Conservation (phyloP, 2,888 invertebrate genomes). For the Lysandra coridon region DNA sequence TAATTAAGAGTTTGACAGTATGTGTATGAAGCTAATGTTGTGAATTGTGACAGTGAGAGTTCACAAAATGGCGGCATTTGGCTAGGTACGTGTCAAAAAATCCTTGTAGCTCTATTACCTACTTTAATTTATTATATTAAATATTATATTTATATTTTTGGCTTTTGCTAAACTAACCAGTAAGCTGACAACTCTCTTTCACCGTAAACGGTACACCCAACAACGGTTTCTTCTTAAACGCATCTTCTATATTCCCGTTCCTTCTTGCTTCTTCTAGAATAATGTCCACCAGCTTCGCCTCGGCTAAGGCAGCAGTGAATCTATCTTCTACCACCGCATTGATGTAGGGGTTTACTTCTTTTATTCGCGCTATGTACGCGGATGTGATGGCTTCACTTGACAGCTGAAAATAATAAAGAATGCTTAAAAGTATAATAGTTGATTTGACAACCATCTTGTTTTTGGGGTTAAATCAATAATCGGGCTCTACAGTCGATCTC, state of each 20-base stretch:
- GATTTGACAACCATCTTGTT: no score
- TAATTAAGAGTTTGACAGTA: no score
- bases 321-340: slow-evolving; percentile 86
- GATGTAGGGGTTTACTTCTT: slow-evolving; percentile 82
- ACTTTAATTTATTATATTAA: no score
- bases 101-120: no score
- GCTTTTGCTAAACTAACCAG: slow-evolving; percentile 73
- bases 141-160: neutral
- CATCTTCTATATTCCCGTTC: slow-evolving; percentile 56
- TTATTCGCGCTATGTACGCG: slow-evolving; percentile 83
- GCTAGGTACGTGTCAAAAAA: no score
- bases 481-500: no score
- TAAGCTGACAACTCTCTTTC: slow-evolving; percentile 88
- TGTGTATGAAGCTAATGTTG: no score
- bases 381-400: slow-evolving; percentile 80
- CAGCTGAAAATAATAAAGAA: slow-evolving; percentile 62
- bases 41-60: no score
- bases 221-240: slow-evolving; percentile 82
- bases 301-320: slow-evolving; percentile 82
- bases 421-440: no score
- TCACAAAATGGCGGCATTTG: no score
- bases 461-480: no score
- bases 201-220: slow-evolving; percentile 91
- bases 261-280: slow-evolving; percentile 50
- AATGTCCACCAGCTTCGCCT: slow-evolving; percentile 82